Percentiles rank a stretch among this genome's conserved stretches.
Conservation (phyloP, 2,888 invertebrate species). For the Gymnosoma rotundatum region DNA sequence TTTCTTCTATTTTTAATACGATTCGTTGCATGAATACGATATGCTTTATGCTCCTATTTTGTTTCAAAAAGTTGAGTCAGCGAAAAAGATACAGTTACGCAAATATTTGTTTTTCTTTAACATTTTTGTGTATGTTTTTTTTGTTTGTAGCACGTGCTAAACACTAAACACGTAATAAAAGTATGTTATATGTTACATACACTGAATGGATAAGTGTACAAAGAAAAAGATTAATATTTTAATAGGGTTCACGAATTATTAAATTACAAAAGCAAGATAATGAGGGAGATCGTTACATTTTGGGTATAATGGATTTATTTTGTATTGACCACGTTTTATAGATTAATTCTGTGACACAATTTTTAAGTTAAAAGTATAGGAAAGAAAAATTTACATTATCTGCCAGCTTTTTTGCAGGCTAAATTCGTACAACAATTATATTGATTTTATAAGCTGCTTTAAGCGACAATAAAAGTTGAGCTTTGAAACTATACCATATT, state of each 20-base stretch:
- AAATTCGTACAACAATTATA: too few species aligned
- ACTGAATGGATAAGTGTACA: not conserved
- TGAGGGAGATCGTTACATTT: too few species aligned
- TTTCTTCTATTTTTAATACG: slow-evolving; percentile 5
- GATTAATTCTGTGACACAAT: not conserved
- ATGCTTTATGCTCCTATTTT: not conserved
- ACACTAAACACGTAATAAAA: slow-evolving; percentile 27
- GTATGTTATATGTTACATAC: not conserved
- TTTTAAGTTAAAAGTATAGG: too few species aligned
- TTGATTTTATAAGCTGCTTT: too few species aligned
- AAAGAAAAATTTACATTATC: too few species aligned
- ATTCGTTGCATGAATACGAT: not conserved
- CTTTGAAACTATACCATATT: too few species aligned
- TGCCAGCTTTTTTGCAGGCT: too few species aligned
- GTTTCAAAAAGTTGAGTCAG: slow-evolving; percentile 71
- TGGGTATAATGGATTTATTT: not conserved
- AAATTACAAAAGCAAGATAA: too few species aligned
- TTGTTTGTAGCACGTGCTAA: slow-evolving; percentile 43
- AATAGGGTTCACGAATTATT: too few species aligned
- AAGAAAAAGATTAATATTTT: not conserved
- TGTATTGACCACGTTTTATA: not conserved
- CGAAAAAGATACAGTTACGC: slow-evolving; percentile 57
- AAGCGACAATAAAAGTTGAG: too few species aligned
- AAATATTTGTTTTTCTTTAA: slow-evolving; percentile 38
- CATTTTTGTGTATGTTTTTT: slow-evolving; percentile 37